These are phyloP conservation scores for Pituophis catenifer DNA, from an alignment of 2,113 vertebrate genomes.

Conservation along the genomic window DNA sequence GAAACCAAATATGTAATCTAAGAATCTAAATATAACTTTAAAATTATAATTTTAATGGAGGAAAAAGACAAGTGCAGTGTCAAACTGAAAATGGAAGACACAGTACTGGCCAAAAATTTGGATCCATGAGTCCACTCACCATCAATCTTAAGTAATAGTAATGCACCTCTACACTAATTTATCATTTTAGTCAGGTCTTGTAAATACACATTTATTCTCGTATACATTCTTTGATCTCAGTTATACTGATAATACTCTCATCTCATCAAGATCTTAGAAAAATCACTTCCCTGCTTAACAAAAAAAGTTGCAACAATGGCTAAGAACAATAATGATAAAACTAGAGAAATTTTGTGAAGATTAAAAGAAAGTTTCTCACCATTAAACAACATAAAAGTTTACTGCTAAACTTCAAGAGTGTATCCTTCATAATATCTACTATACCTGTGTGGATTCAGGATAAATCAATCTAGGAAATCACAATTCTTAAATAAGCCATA, in stretches of 20 bases:
- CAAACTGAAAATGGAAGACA: neutral
- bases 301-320: neutral
- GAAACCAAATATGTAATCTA: neutral
- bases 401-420: conserved; percentile 2
- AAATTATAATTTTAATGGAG: neutral
- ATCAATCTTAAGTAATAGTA: neutral
- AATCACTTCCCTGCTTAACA: neutral
- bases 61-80: neutral
- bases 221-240: neutral
- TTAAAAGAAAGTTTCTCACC: neutral
- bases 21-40: neutral
- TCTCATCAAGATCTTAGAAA: neutral
- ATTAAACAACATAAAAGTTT: conserved; percentile 4
- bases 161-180: neutral
- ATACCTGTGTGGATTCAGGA: neutral
- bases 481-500: neutral
- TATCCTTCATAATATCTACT: neutral
- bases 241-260: neutral
- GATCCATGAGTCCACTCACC: neutral
- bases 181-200: neutral
- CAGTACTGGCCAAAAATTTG: neutral
- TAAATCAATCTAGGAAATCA: neutral
- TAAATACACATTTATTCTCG: neutral
- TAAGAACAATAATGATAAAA: neutral
- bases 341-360: neutral